These are phyloP conservation scores for Athrips mouffetella DNA, from an alignment of 2,888 invertebrate genomes.

Conservation along the genomic window DNA sequence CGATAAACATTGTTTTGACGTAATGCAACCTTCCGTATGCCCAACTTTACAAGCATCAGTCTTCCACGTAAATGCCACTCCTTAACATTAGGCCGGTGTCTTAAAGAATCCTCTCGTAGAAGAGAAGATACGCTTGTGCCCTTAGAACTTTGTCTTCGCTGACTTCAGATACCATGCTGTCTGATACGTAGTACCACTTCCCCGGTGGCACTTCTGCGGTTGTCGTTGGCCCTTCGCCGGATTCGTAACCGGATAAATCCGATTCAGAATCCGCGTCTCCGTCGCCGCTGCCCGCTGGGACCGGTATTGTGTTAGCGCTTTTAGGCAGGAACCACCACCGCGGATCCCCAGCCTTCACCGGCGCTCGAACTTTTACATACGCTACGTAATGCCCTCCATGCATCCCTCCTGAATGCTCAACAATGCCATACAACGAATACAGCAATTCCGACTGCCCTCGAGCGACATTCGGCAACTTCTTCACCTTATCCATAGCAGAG, in stretches of 20 bases:
- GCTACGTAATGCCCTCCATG: conserved; percentile 93
- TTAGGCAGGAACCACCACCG: conserved; percentile 86
- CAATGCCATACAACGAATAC: conserved; percentile 96
- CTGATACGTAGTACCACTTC: conserved; percentile 96
- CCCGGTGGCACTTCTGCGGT: conserved; percentile 77
- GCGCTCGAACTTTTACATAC: conserved; percentile 91
- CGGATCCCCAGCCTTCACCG: conserved; percentile 79
- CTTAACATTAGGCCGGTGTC: conserved; percentile 36
- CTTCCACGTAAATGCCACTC: conserved; percentile 65
- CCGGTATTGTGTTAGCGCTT: conserved; percentile 73
- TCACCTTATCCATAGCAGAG: conserved; percentile 84
- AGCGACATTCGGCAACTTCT: conserved; percentile 79
- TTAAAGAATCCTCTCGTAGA: conserved; percentile 95
- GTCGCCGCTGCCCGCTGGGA: conserved; percentile 61
- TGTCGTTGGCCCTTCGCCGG: conserved; percentile 63
- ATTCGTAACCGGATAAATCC: conserved; percentile 76
- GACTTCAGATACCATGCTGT: conserved; percentile 90
- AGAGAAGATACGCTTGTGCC: conserved; percentile 96
- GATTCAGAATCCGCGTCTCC: conserved; percentile 74
- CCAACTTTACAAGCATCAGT: conserved; percentile 47
- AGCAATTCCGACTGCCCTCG: conserved; percentile 83
- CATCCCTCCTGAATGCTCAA: conserved; percentile 95
- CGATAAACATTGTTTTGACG: conserved; percentile 28
- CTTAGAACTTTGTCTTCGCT: conserved; percentile 87
- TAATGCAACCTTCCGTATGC: conserved; percentile 29